Evolutionary conservation across 1,140 invertebrate genomes (phyloP).

Genomic region (Aphaenogaster ashmeadi): DNA sequence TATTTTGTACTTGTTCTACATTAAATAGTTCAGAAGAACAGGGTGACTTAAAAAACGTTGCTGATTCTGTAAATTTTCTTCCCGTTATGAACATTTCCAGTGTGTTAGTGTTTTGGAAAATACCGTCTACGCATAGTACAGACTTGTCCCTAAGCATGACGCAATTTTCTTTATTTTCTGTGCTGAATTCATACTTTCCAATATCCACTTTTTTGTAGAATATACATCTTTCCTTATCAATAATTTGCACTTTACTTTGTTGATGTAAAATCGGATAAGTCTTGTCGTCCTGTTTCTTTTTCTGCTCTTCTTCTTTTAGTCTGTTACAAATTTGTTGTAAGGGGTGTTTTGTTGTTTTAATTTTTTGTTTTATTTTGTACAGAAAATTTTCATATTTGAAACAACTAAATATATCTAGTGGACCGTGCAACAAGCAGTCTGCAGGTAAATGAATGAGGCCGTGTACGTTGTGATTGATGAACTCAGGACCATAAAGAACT

Average conservation of each 20-base stretch:
- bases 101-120: background rate
- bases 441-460: conserved; percentile 3
- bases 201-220: background rate
- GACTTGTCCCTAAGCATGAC: background rate
- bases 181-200: background rate
- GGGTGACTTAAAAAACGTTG: background rate
- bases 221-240: background rate
- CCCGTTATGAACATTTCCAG: background rate
- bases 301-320: background rate
- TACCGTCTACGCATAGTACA: background rate
- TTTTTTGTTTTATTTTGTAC: background rate
- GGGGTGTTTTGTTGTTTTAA: background rate
- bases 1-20: background rate
- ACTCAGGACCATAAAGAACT: conserved; percentile 11
- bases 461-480: conserved; percentile 11
- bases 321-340: conserved; percentile 31
- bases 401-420: background rate
- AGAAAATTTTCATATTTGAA: conserved; percentile 23
- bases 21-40: background rate
- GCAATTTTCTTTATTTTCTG: background rate
- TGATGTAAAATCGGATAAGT: background rate
- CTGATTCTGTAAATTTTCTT: background rate
- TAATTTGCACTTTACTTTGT: background rate
- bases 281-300: background rate
- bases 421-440: background rate